A percentile compares a stretch with the other conserved stretches of the same genome.
Conservation (phyloP, 1,140 invertebrate species). For the Bactericera cockerelli region DNA sequence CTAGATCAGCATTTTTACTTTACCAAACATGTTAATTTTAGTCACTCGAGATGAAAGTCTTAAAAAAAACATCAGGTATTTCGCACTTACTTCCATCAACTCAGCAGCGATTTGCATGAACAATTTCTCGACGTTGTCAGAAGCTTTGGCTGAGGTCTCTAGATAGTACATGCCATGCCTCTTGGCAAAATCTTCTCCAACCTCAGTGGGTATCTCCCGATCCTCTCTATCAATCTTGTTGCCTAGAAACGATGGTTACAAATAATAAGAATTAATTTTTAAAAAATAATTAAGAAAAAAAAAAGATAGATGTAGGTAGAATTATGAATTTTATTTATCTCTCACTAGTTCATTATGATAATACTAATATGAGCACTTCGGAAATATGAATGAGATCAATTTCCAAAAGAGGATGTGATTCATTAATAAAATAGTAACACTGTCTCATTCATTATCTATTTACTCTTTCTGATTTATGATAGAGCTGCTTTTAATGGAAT, state of each 20-base stretch:
- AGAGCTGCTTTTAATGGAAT: too few species aligned
- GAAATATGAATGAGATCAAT: too few species aligned
- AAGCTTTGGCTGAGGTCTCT: constrained; percentile 96
- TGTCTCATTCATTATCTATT: too few species aligned
- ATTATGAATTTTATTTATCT: background rate
- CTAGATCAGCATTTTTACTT: too few species aligned
- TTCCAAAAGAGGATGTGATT: too few species aligned
- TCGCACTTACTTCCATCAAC: constrained; percentile 55
- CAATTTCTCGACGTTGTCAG: constrained; percentile 90
- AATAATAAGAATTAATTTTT: constrained; percentile 13
- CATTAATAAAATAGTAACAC: too few species aligned
- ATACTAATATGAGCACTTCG: too few species aligned
- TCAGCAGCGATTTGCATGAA: constrained; percentile 92
- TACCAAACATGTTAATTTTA: too few species aligned
- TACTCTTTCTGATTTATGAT: too few species aligned
- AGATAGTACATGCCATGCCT: constrained; percentile 93
- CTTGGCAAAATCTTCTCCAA: constrained; percentile 91
- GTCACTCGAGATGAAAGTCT: too few species aligned
- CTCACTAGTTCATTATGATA: background rate
- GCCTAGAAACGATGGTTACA: constrained; percentile 36
- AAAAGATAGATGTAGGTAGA: background rate
- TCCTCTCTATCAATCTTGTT: constrained; percentile 94
- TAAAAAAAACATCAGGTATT: too few species aligned
- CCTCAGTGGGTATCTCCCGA: constrained; percentile 80
- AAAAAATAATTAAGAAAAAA: background rate